Conservation (phyloP, 2,113 vertebrate species). For the Callipepla californica region DNA sequence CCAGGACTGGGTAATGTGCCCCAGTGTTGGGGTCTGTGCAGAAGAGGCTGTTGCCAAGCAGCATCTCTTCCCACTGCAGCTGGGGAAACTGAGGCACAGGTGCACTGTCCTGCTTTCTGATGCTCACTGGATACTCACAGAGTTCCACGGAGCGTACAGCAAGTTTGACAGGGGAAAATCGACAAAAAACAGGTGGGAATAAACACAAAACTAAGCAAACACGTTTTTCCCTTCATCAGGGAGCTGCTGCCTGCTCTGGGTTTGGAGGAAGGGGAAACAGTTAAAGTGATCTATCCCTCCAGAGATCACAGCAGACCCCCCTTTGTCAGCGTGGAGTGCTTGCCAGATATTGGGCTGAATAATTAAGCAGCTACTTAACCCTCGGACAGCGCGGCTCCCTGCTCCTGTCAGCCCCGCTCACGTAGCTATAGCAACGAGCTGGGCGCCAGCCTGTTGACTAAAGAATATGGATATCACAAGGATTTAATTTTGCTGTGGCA, state of each 20-base stretch:
- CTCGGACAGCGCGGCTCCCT: conserved; percentile 26
- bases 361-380: conserved; percentile 59
- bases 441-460: conserved; percentile 52
- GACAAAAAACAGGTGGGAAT: fast-evolving
- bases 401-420: conserved; percentile 43
- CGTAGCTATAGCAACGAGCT: conserved; percentile 54
- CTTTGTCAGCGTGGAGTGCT: conserved; percentile 20
- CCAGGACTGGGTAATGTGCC: neutral
- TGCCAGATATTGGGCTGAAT: conserved; percentile 54
- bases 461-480: conserved; percentile 62
- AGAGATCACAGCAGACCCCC: conserved; percentile 21
- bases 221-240: neutral
- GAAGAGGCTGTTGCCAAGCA: neutral
- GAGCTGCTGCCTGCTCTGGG: neutral
- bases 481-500: conserved; percentile 54
- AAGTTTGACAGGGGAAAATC: neutral
- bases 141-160: neutral
- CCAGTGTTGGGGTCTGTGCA: fast-evolving
- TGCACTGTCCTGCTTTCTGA: neutral
- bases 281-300: conserved; percentile 25
- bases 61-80: fast-evolving
- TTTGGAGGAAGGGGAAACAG: neutral
- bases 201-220: neutral
- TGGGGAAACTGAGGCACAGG: neutral
- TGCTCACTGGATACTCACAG: neutral